phyloP scores from a whole-genome alignment of 92 coral and sea anemone species.

The Porites cylindrica region DNA sequence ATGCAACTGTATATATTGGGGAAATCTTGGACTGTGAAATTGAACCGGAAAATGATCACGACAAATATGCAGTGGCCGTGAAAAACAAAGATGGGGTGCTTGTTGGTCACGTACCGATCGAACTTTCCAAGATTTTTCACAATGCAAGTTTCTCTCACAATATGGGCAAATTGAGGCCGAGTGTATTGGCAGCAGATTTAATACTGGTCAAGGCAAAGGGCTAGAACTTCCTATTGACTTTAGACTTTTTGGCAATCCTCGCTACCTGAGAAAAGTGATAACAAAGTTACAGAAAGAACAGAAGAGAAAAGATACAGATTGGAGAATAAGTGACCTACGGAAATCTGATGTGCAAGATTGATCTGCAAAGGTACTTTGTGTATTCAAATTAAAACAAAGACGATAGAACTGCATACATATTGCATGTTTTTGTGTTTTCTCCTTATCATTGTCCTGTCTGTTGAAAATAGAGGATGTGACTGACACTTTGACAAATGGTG shows the following conservation, averaged over 20 bases:
- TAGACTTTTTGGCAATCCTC: conserved; percentile 44
- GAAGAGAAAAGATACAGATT: conserved; percentile 55
- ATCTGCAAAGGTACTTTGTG: conserved; percentile 38
- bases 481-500: conserved; percentile 43
- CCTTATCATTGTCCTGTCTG: conserved; percentile 48
- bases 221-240: conserved; percentile 36
- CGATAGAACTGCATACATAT: conserved; percentile 62
- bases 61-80: conserved; percentile 63
- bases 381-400: conserved; percentile 48
- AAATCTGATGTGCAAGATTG: conserved; percentile 49
- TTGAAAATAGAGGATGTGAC: conserved; percentile 56
- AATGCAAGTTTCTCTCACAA: conserved; percentile 25
- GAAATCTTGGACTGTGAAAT: conserved; percentile 67
- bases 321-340: conserved; percentile 61
- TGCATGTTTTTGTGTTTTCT: conserved; percentile 39
- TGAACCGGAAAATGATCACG: conserved; percentile 52
- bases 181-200: conserved; percentile 37
- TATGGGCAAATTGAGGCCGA: conserved; percentile 39
- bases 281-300: too few relatives aligned
- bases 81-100: conserved; percentile 38
- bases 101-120: conserved; percentile 57
- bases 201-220: conserved; percentile 49
- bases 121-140: conserved; percentile 43
- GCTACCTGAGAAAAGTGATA: conserved; percentile 48
- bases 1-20: conserved; percentile 57